Percentiles rank a stretch among this genome's conserved stretches.
phyloP scores from a whole-genome alignment of 2,113 vertebrate genomes.

The Hippolais icterina region DNA sequence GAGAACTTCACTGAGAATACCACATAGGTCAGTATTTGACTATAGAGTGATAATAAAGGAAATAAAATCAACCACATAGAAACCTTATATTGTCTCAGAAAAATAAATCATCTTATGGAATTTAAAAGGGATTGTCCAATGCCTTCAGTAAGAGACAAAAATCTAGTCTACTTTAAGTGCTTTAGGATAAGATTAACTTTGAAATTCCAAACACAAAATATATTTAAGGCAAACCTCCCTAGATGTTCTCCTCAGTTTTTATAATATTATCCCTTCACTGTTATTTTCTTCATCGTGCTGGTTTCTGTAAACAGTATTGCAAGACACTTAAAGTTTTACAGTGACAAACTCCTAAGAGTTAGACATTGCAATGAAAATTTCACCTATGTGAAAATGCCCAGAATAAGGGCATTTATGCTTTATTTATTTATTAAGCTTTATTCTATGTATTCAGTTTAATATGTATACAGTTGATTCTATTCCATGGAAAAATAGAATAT shows the following conservation, averaged over 20 bases:
- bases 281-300: not conserved
- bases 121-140: not conserved
- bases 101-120: not conserved
- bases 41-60: not conserved
- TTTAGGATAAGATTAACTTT: not conserved
- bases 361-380: not conserved
- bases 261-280: not conserved
- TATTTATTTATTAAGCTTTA: not conserved
- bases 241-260: not conserved
- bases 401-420: not conserved
- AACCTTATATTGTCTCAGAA: not conserved
- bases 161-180: not conserved
- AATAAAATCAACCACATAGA: not conserved
- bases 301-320: not conserved
- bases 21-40: not conserved
- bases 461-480: not conserved
- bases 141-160: not conserved
- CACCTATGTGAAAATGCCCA: not conserved
- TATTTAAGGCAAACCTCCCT: not conserved
- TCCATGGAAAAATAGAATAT: not conserved
- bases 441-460: not conserved
- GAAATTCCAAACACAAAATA: not conserved
- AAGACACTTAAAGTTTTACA: not conserved
- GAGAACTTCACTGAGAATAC: not conserved
- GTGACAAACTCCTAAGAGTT: not conserved